Percentiles rank a stretch among this genome's conserved stretches.
Conservation (phyloP, 2,797 vertebrate species). For the Cuniculus paca region DNA sequence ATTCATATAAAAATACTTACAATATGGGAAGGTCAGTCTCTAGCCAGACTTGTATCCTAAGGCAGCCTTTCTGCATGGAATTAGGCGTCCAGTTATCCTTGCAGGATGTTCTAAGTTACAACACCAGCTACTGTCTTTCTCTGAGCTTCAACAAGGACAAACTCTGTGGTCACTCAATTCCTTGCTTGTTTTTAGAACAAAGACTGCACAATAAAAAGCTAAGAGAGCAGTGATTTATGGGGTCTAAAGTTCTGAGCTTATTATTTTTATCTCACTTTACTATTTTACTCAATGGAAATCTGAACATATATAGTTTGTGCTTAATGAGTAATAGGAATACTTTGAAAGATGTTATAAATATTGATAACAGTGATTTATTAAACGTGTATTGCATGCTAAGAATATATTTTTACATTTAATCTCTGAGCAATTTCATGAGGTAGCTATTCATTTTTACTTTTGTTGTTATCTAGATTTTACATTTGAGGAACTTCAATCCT, state of each 20-base stretch:
- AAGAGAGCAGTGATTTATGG: background rate
- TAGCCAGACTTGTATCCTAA: background rate
- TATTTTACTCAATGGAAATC: background rate
- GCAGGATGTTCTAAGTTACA: background rate
- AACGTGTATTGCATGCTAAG: background rate
- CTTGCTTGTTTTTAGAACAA: background rate
- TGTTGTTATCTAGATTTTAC: background rate
- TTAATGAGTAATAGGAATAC: background rate
- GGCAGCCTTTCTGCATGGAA: background rate
- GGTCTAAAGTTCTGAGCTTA: background rate
- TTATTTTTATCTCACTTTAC: constrained; percentile 4
- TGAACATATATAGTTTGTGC: background rate
- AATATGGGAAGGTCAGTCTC: background rate
- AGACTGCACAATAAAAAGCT: background rate
- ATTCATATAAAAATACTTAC: background rate
- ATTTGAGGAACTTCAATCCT: constrained; percentile 20
- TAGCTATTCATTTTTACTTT: background rate
- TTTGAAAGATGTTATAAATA: background rate
- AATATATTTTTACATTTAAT: background rate
- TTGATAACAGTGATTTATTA: background rate
- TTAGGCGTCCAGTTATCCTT: background rate
- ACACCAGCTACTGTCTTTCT: background rate
- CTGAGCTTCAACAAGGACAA: background rate
- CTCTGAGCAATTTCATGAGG: background rate
- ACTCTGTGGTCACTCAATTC: background rate